Evolutionary conservation across 2,113 vertebrate species (phyloP), one percentile per base, ranked within the genome.

Genomic region (cattle (Bos taurus)): DNA sequence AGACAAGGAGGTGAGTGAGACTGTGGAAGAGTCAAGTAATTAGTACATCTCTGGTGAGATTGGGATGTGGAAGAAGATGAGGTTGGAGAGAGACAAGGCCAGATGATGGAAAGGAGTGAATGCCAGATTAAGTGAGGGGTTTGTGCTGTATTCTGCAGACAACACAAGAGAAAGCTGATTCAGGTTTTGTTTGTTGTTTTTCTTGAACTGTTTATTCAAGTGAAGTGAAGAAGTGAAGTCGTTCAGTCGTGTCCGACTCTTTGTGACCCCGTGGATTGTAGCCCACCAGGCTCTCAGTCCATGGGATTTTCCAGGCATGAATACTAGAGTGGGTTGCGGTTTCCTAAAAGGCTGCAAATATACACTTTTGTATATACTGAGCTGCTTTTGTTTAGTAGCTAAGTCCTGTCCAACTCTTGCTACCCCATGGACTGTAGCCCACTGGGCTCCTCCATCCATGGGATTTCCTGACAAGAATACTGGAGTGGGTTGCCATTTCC

Each of bases 231-330:
- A 62, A 62, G 28, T 62, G 60, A 62, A 62, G 13, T 62, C 0
- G 2, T 2, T 15, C 60, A 30, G 60, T 62, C 0, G 0, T 15
- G 60, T 62, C 28, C 0, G 6, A 62, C 28, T 30, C 28, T 62
- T 60, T 15, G 60, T 0, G 60, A 30, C 60, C 13, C 60, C 28
- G 1, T 62, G 60, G 28, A 3, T 30, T 62, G 28, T 62, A 62
- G 60, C 60, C 28, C 60, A 62, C 60, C 28, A 62, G 60, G 28
- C 28, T 30, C 60, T 62, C 60, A 15, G 13, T 62, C 28, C 60
- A 15, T 30, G 13, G 60, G 60, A 62, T 62, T 62, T 60, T 60
- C 59, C 59, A 60, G 59, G 28, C 28, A 30, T 30, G 59, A 30
- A 30, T 62, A 62, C 59, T 30, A 28, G 59, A 62, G 28, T 62